phyloP scores from a whole-genome alignment of 2,888 invertebrate species.

The Camptogramma bilineatum region DNA sequence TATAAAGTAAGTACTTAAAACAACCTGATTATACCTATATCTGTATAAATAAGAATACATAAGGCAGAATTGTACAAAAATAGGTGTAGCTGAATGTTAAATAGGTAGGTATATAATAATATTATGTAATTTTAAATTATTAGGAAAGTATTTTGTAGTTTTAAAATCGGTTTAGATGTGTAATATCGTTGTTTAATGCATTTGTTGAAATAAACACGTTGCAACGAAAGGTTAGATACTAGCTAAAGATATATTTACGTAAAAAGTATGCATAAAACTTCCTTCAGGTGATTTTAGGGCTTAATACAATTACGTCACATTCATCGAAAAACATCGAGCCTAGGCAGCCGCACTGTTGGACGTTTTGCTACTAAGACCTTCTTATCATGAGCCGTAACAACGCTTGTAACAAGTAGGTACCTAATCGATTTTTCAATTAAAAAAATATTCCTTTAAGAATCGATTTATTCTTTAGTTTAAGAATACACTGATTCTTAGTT shows the following conservation, averaged over 20 bases:
- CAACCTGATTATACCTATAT: conserved; percentile 12
- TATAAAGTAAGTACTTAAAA: neutral
- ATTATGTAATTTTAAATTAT: neutral
- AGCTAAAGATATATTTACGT: neutral
- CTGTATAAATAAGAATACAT: conserved; percentile 18
- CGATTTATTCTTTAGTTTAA: too few species aligned
- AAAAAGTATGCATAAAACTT: neutral
- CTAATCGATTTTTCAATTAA: too few species aligned
- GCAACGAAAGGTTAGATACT: conserved; percentile 28
- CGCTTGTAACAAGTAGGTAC: too few species aligned
- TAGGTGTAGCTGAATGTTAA: conserved; percentile 26
- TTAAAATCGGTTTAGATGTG: conserved; percentile 12
- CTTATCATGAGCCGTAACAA: too few species aligned
- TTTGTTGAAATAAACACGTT: conserved; percentile 37
- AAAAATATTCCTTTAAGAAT: too few species aligned
- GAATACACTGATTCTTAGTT: too few species aligned
- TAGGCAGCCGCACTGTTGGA: too few species aligned
- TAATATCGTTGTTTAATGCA: conserved; percentile 32
- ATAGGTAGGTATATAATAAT: conserved; percentile 11
- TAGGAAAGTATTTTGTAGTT: neutral
- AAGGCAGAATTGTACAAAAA: conserved; percentile 33
- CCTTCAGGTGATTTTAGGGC: neutral
- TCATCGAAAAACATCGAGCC: too few species aligned
- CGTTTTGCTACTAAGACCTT: too few species aligned
- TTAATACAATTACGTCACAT: too few species aligned